Conservation (phyloP, 2,888 invertebrate species). For the Cylloceria caligata region DNA sequence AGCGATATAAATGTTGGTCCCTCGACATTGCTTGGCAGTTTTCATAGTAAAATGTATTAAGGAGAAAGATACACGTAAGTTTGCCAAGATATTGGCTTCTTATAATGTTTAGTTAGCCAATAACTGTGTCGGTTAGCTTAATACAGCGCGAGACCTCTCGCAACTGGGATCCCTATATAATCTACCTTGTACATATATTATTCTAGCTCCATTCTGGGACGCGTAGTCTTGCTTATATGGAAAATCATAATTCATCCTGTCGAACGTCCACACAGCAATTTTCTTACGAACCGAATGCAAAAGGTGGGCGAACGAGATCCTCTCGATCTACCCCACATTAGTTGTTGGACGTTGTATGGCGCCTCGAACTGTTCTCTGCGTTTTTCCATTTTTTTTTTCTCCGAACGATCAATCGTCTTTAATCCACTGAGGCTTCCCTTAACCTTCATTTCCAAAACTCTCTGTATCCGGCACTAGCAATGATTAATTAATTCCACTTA, state of each 20-base stretch:
- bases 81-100: neutral
- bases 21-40: neutral
- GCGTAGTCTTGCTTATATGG: conserved; percentile 53
- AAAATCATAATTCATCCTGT: conserved; percentile 65
- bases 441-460: neutral
- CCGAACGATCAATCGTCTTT: neutral
- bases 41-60: neutral
- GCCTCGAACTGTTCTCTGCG: conserved; percentile 41
- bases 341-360: conserved; percentile 41
- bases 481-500: too few species aligned
- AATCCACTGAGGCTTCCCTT: neutral
- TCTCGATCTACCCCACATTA: conserved; percentile 30
- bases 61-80: neutral
- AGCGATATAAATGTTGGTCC: neutral
- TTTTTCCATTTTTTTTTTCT: conserved; percentile 9
- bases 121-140: neutral
- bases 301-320: conserved; percentile 63
- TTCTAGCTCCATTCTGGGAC: conserved; percentile 40
- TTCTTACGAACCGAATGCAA: conserved; percentile 42
- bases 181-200: neutral
- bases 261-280: conserved; percentile 54
- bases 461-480: too few species aligned
- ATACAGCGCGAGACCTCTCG: neutral
- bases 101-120: neutral
- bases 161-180: neutral